phyloP scores from a whole-genome alignment of 1,140 invertebrate species.

The Zaprionus tsacasi region DNA sequence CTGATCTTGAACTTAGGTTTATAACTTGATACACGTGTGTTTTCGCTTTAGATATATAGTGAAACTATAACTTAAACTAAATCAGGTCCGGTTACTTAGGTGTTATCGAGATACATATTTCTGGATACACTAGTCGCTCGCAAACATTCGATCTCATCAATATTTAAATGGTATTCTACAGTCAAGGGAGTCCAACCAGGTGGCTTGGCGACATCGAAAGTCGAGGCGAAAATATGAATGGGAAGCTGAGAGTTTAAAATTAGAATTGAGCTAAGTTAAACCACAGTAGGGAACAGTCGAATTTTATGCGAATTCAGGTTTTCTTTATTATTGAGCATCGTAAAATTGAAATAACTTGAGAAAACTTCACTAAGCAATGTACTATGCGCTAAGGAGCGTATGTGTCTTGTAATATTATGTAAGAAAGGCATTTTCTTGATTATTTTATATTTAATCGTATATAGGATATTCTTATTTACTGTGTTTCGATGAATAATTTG shows the following conservation, averaged over 20 bases:
- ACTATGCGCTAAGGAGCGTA: too few species aligned
- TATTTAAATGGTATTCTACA: neutral
- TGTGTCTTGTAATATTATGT: too few species aligned
- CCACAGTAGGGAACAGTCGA: neutral
- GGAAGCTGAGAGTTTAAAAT: constrained; percentile 11
- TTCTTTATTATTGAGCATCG: neutral
- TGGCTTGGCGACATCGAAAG: constrained; percentile 13
- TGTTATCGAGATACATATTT: neutral
- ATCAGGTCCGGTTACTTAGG: constrained; percentile 1
- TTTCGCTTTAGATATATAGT: neutral
- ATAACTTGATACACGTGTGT: constrained; percentile 4
- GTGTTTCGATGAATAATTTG: too few species aligned
- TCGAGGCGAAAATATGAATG: constrained; percentile 22
- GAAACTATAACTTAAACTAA: neutral
- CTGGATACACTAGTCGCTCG: neutral
- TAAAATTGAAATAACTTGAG: neutral
- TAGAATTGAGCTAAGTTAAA: constrained; percentile 29
- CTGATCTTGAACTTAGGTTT: neutral
- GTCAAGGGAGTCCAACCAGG: constrained; percentile 3
- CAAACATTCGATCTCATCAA: neutral
- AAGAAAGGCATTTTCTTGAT: too few species aligned
- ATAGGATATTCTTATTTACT: too few species aligned
- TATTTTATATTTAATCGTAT: too few species aligned
- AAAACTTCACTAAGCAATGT: neutral
- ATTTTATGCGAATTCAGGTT: constrained; percentile 14